Evolutionary conservation across 2,888 invertebrate genomes (phyloP).

Genomic region (Nomada goodeniana): DNA sequence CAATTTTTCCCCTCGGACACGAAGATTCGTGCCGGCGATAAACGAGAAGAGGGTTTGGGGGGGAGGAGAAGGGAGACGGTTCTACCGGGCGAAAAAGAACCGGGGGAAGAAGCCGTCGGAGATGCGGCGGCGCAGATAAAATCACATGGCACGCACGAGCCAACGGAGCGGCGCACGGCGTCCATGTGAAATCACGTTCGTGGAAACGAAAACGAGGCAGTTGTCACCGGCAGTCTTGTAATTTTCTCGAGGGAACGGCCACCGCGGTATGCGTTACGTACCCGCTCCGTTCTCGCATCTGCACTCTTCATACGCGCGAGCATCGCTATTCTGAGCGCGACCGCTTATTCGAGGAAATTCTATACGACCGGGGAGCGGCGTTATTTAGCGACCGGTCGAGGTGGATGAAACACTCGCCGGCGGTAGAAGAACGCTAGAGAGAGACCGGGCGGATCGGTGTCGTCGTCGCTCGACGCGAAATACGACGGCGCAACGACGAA

Average conservation of each 20-base stretch:
- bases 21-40: slow-evolving; percentile 54
- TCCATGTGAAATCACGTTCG: slow-evolving; percentile 55
- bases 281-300: slow-evolving; percentile 1
- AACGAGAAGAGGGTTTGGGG: not conserved
- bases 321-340: slow-evolving; percentile 46
- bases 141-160: slow-evolving; percentile 53
- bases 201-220: slow-evolving; percentile 55
- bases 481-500: not conserved
- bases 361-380: slow-evolving; percentile 27
- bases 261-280: not conserved
- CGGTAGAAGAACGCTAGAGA: not conserved
- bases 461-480: not conserved
- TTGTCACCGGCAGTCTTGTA: slow-evolving; percentile 53
- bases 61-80: not conserved
- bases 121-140: slow-evolving; percentile 41
- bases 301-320: not conserved
- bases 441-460: not conserved
- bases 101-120: not conserved
- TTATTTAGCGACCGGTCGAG: slow-evolving; percentile 41
- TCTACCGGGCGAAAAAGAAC: not conserved
- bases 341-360: slow-evolving; percentile 49
- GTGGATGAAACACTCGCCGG: slow-evolving; percentile 1
- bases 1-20: slow-evolving; percentile 38
- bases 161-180: not conserved
- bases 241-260: slow-evolving; percentile 49